Percentiles rank a stretch among this genome's conserved stretches.
These are phyloP conservation scores for Oryzias javanicus DNA, from an alignment of 2,113 vertebrate species.

Conservation along the genomic window DNA sequence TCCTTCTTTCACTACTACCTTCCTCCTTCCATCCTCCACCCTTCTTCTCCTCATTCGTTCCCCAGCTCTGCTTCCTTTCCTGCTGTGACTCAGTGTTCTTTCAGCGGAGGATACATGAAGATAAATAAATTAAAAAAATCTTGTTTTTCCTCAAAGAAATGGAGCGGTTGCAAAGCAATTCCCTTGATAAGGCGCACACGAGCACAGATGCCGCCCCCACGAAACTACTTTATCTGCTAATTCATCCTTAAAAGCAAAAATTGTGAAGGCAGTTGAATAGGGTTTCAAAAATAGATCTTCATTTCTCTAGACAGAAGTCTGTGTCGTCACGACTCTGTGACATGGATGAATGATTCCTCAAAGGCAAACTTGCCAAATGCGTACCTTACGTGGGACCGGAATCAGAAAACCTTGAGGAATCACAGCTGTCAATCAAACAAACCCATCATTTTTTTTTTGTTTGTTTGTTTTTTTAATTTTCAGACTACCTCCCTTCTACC, in stretches of 20 bases:
- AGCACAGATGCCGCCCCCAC: constrained; percentile 1
- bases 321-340: constrained; percentile 61
- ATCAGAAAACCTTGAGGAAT: constrained; percentile 42
- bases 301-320: constrained; percentile 60
- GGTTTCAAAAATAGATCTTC: constrained; percentile 66
- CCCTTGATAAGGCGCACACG: constrained; percentile 24
- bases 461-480: constrained; percentile 15
- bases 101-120: constrained; percentile 49
- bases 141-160: constrained; percentile 35
- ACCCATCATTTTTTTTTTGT: constrained; percentile 10
- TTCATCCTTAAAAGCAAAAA: constrained; percentile 59
- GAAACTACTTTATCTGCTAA: constrained; percentile 38
- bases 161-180: constrained; percentile 43
- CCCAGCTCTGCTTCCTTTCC: constrained; percentile 40
- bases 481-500: constrained; percentile 18
- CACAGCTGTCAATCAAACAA: constrained; percentile 38
- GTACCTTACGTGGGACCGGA: constrained; percentile 16
- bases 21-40: constrained; percentile 33
- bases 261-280: constrained; percentile 31
- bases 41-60: constrained; percentile 14
- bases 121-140: constrained; percentile 51
- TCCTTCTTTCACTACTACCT: constrained; percentile 17
- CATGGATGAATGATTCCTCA: constrained; percentile 65
- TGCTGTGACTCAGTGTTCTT: constrained; percentile 70
- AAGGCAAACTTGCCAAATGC: constrained; percentile 55